Evolutionary conservation across 1,140 invertebrate genomes (phyloP), one percentile per base, ranked within the genome.

Genomic region (Atta cephalotes): DNA sequence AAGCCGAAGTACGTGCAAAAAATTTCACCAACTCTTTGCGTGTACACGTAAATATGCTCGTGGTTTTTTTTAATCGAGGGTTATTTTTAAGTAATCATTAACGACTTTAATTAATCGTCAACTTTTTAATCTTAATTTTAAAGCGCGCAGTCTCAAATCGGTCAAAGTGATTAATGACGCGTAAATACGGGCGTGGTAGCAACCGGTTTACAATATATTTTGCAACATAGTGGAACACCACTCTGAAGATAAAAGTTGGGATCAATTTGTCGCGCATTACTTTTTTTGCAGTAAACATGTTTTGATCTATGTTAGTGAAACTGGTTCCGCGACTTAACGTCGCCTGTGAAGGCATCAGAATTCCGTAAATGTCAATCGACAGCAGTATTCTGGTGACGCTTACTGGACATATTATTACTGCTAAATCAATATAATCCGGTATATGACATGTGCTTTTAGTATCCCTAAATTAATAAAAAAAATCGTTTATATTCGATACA

Each of bases 91-190:
- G 16, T 16, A 80, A 25, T 60, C 51, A 77, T 71, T 71, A 70
- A 87, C 74, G 80, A 84, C 51, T 71, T 81, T 72, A 39, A 82
- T 74, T 84, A 71, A 80, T 87, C 68, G 28, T 87, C 39, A n/a
- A 58, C 39, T 56, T 60, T 68, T 84, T 84, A 65, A 51, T 84
- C 56, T 84, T 74, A 62, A 84, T 49, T 74, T 84, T 82, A 18
- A 74, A 74, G 39, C 28, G 68, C n/a, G 16, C 51, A 56, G 12
- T 39, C 53, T 39, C 35, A 39, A 79, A 85, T 79, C 49, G 82
- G 58, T 74, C 70, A 39, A 63, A 65, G 45, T 80, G 86, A 79
- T 88, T 87, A 81, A 85, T 85, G 58, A 85, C 49, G 18, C 68
- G 49, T 81, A 79, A 51, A 84, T 21, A 78, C 63, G 21, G 58